Conservation (phyloP, 2,113 vertebrate genomes). For the Pelusios castaneus region DNA sequence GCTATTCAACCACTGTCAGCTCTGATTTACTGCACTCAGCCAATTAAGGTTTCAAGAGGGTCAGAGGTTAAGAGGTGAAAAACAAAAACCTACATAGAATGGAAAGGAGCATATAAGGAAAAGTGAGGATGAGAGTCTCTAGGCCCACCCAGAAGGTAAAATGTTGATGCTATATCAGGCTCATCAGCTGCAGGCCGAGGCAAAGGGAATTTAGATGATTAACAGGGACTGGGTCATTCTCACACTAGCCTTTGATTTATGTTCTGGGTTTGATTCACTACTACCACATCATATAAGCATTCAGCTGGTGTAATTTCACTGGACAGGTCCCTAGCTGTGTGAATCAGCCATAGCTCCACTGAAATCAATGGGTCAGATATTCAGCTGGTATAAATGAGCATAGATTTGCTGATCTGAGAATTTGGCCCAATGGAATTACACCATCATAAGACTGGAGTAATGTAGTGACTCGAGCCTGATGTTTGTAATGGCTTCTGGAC, state of each 20-base stretch:
- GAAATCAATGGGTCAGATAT: too few species aligned
- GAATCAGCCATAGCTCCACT: rapidly evolving
- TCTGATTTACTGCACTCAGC: slow-evolving; percentile 79
- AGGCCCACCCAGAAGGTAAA: neutral
- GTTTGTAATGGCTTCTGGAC: neutral
- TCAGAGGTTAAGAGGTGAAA: slow-evolving; percentile 65
- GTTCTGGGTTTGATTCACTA: neutral
- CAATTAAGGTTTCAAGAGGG: slow-evolving; percentile 67
- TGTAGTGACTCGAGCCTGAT: neutral
- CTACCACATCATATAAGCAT: rapidly evolving
- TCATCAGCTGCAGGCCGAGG: rapidly evolving
- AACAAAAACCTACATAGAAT: neutral
- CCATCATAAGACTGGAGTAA: neutral
- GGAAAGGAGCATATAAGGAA: neutral
- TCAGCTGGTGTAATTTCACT: neutral
- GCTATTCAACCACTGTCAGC: slow-evolving; percentile 73
- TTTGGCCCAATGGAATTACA: neutral
- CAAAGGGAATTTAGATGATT: neutral
- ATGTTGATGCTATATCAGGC: rapidly evolving
- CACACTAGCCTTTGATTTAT: neutral
- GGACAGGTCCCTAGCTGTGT: neutral
- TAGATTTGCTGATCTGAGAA: neutral
- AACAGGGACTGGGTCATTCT: rapidly evolving
- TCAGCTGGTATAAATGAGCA: too few species aligned
- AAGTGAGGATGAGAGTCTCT: neutral